Conservation (phyloP, 1,140 invertebrate genomes). For the Eupristina koningsbergeri region DNA sequence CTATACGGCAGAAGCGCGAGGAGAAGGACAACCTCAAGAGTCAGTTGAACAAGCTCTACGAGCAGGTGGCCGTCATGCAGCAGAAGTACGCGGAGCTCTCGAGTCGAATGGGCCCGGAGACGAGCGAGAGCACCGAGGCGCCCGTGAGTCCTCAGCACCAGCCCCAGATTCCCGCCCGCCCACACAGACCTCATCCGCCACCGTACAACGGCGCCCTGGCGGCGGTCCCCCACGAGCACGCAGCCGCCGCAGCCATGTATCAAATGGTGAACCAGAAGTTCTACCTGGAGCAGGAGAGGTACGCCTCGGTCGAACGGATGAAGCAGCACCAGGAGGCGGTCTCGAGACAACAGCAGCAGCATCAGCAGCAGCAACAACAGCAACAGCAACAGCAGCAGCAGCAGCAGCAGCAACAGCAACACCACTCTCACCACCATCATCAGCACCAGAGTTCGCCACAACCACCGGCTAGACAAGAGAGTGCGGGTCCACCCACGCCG, state of each 20-base stretch:
- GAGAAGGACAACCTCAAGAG: conserved; percentile 88
- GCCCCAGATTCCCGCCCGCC: conserved; percentile 72
- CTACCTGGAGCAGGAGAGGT: conserved; percentile 66
- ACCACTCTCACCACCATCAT: conserved; percentile 55
- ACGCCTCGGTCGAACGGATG: conserved; percentile 54
- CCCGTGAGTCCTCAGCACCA: conserved; percentile 72
- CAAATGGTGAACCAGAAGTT: conserved; percentile 69
- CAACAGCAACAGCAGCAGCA: conserved; percentile 74
- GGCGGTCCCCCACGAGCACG: conserved; percentile 74
- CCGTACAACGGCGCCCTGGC: conserved; percentile 73
- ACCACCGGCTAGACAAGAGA: conserved; percentile 63
- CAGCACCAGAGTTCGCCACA: conserved; percentile 70
- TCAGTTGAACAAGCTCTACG: conserved; percentile 89
- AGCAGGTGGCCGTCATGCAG: conserved; percentile 91
- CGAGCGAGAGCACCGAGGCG: conserved; percentile 81
- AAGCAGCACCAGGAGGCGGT: conserved; percentile 75
- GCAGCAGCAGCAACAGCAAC: conserved; percentile 70
- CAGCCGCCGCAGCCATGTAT: conserved; percentile 72
- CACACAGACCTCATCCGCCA: conserved; percentile 75
- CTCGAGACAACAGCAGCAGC: conserved; percentile 74
- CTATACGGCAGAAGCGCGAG: conserved; percentile 85
- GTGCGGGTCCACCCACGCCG: conserved; percentile 66
- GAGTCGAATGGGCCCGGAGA: conserved; percentile 84
- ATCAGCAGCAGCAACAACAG: conserved; percentile 73
- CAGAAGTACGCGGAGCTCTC: conserved; percentile 91